These are phyloP conservation scores for Cassiopea andromeda DNA, from an alignment of 30 jellyfish, hydroid and myxozoan genomes.

Conservation along the genomic window DNA sequence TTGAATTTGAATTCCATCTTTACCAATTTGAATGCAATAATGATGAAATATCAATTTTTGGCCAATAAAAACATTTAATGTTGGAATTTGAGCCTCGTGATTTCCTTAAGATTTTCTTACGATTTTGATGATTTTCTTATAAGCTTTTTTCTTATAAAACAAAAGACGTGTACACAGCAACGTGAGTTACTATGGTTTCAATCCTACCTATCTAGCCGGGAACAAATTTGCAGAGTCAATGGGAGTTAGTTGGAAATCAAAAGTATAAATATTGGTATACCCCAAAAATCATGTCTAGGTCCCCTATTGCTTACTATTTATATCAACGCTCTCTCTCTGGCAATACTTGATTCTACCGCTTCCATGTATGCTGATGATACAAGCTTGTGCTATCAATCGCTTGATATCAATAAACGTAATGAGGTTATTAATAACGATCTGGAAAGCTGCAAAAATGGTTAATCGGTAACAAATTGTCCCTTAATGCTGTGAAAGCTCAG, in stretches of 20 bases:
- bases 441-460: neutral
- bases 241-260: constrained; percentile 13
- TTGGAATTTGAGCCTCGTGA: too few species aligned
- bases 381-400: constrained; percentile 16
- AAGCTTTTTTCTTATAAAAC: too few species aligned
- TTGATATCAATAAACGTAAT: constrained; percentile 26
- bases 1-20: too few species aligned
- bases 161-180: neutral
- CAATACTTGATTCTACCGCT: neutral
- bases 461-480: constrained; percentile 29
- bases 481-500: constrained; percentile 17
- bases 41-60: too few species aligned
- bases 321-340: constrained; percentile 18
- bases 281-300: constrained; percentile 17
- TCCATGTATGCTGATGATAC: constrained; percentile 40
- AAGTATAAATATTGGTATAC: constrained; percentile 23
- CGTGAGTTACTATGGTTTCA: constrained; percentile 30
- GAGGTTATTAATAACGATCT: constrained; percentile 24
- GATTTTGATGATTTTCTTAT: too few species aligned
- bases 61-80: too few species aligned
- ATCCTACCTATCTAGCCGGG: constrained; percentile 21
- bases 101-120: too few species aligned
- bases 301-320: constrained; percentile 1
- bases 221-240: constrained; percentile 32
- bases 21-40: too few species aligned